Base-by-base conservation (phyloP, 2,888 invertebrate genomes). In the Enchytraeus crypticus region DNA sequence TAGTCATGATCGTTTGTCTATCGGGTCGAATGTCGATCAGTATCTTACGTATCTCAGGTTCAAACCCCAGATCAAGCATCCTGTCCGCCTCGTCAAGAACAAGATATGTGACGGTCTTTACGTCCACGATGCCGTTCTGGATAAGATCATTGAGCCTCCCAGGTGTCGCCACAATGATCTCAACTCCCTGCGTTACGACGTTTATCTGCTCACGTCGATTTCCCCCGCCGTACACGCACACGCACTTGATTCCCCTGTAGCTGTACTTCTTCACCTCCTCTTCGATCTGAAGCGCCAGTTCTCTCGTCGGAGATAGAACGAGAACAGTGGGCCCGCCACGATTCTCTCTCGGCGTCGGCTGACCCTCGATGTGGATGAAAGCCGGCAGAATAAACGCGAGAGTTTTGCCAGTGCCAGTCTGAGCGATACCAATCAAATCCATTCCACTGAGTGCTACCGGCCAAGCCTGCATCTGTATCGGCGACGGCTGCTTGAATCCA, bases 121-220 rank as follows among this genome's bases (percentile, higher is more conserved):
- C 84, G 72, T 88, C 84, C n/a, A 93, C 81, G 38, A 79, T 71
- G 54, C 80, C 84, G 11, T 85, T 72, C 76, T 84, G 81, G 0
- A 90, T 85, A n/a, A 96, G 83, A 81, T 96, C 95, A 78, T 92
- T 92, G 0, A 96, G 82, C 58, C 95, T 83, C 1, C 95, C 95
- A 0, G 95, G 95, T 1, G 95, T 96, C 4, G 93, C 95, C 69
- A 96, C 92, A 0, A 95, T 87, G 64, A 96, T 92, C 77, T 95
- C 90, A 0, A 91, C 90, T n/a, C 92, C 93, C 66, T 83, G 82
- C 1, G 84, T 81, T 0, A 92, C 84, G 5, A 82, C 80, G 61
- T 84, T 83, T 4, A 92, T 86, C 81, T 96, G 95, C 57, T 87
- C 85, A 38, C 84, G 83, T 0, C 92, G 84, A 75, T 85, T 86